phyloP scores from a whole-genome alignment of 1,140 invertebrate species.

The Megalopta genalis region DNA sequence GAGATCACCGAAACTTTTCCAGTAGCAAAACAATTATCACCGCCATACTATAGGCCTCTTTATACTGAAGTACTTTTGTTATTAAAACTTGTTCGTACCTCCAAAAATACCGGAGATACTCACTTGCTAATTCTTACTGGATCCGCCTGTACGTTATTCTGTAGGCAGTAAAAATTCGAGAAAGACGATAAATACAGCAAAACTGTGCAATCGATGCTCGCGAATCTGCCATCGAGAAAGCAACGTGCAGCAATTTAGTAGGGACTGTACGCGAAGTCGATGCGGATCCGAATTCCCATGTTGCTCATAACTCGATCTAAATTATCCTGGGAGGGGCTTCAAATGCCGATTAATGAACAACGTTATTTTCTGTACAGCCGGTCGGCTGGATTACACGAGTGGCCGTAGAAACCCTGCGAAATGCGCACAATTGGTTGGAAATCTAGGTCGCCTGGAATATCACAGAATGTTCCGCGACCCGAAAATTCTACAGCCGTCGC shows the following conservation, averaged over 20 bases:
- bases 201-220: no score
- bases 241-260: neutral
- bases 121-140: no score
- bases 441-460: constrained; percentile 54
- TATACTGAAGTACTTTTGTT: no score
- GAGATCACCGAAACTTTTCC: no score
- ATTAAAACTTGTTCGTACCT: no score
- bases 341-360: constrained; percentile 54
- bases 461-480: constrained; percentile 34
- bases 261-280: neutral
- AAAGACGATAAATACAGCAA: no score
- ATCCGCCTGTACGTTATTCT: no score
- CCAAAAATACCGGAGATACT: no score
- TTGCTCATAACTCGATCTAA: neutral
- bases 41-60: no score
- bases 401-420: constrained; percentile 52
- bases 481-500: constrained; percentile 36
- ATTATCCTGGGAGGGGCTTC: constrained; percentile 38
- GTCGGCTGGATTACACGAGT: constrained; percentile 54
- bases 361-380: constrained; percentile 43
- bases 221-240: no score
- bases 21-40: no score
- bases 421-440: constrained; percentile 53
- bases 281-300: neutral
- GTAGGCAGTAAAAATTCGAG: no score